Percentiles rank a stretch among this genome's conserved stretches.
Conservation (phyloP, 2,797 vertebrate genomes). For the Linurgus olivaceus region DNA sequence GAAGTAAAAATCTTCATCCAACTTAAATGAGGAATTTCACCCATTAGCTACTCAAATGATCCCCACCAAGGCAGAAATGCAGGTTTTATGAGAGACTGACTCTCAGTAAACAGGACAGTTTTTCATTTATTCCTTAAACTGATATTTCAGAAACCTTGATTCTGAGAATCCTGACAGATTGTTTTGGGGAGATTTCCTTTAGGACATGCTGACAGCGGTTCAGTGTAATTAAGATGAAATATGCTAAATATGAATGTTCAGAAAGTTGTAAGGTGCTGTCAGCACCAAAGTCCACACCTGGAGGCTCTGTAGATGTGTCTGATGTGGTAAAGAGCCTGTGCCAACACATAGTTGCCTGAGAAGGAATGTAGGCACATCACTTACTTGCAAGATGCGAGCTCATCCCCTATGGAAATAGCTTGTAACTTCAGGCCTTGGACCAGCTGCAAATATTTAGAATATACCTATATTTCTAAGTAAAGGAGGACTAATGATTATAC, state of each 20-base stretch:
- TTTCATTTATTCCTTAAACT: not conserved
- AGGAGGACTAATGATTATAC: not conserved
- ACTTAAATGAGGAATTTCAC: not conserved
- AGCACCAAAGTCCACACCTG: not conserved
- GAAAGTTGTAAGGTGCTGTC: not conserved
- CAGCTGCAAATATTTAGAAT: not conserved
- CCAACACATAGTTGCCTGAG: not conserved
- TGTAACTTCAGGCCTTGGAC: not conserved
- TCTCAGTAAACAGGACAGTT: not conserved
- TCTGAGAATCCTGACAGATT: not conserved
- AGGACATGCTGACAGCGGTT: not conserved
- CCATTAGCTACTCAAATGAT: accelerated
- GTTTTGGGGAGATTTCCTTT: not conserved
- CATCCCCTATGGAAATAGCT: not conserved
- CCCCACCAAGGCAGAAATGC: not conserved
- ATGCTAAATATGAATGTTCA: not conserved
- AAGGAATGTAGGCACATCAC: not conserved
- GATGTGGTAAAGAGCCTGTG: not conserved
- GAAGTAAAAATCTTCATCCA: not conserved
- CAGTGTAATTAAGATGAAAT: not conserved
- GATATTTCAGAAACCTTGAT: not conserved
- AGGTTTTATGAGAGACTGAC: not conserved
- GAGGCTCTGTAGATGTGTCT: not conserved
- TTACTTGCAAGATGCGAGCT: not conserved
- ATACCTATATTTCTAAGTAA: not conserved